phyloP scores from a whole-genome alignment of 2,113 vertebrate species.

The Burhinus bistriatus region DNA sequence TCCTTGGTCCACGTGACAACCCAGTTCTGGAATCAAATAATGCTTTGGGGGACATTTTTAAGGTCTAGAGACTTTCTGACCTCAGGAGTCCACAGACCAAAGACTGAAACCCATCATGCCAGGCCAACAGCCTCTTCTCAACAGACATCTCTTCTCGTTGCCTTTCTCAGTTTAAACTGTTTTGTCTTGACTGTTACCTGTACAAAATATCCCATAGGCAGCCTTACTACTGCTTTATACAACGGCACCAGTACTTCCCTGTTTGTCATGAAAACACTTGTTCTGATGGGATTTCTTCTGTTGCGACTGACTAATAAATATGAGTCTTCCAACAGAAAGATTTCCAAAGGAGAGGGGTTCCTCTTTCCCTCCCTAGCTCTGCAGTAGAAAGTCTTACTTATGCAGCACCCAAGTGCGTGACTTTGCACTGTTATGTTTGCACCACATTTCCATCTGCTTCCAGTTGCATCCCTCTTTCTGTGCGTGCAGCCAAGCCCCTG shows the following conservation, averaged over 20 bases:
- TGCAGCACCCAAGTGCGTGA: background rate
- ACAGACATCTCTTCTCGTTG: background rate
- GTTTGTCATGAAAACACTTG: background rate
- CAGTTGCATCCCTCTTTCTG: background rate
- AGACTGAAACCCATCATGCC: background rate
- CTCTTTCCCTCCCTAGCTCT: background rate
- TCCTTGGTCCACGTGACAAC: background rate
- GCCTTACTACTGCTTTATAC: background rate
- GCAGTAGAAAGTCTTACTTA: background rate
- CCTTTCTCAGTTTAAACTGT: background rate
- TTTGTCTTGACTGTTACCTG: background rate
- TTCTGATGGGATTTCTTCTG: background rate
- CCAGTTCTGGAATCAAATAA: background rate
- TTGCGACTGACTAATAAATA: background rate
- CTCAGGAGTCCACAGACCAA: background rate
- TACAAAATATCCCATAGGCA: background rate
- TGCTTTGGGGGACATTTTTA: background rate
- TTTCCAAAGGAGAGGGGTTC: background rate
- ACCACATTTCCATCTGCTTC: background rate
- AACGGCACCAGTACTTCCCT: background rate
- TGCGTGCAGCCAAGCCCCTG: background rate
- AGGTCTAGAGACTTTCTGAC: background rate
- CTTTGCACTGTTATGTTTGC: background rate
- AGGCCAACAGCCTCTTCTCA: background rate
- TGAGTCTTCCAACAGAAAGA: background rate